Evolutionary conservation across 2,113 vertebrate genomes (phyloP).

Genomic region (Colaptes auratus): DNA sequence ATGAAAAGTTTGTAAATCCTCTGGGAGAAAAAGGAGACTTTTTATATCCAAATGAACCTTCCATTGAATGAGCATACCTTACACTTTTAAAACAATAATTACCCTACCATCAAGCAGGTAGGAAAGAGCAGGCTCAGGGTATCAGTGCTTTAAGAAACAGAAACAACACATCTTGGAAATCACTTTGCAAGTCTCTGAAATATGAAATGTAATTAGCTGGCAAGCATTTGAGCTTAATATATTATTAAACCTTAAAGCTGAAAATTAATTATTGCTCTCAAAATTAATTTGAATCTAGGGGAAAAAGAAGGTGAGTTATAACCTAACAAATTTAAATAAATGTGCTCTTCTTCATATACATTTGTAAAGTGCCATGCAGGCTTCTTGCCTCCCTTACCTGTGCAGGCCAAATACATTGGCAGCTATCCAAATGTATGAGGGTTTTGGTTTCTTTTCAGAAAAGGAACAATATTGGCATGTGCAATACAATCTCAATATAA

Average conservation of each 20-base stretch:
- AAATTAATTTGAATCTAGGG: conserved; percentile 23
- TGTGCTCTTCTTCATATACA: neutral
- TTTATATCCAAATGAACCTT: neutral
- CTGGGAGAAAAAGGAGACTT: neutral
- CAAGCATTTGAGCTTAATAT: conserved; percentile 20
- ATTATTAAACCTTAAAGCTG: conserved; percentile 40
- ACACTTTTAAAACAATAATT: conserved; percentile 32
- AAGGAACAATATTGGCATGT: neutral
- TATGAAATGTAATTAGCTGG: conserved; percentile 21
- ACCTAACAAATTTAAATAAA: conserved; percentile 2
- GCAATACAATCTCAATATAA: neutral
- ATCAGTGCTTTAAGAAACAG: neutral
- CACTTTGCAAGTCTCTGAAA: conserved; percentile 16
- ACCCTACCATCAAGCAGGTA: neutral
- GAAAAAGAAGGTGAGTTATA: neutral
- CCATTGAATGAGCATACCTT: neutral
- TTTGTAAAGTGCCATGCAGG: neutral
- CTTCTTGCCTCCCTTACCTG: neutral
- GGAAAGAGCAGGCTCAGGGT: neutral
- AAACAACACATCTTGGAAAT: neutral
- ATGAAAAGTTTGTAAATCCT: conserved; percentile 11
- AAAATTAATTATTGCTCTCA: conserved; percentile 56
- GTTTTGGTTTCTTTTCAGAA: neutral
- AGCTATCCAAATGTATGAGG: neutral
- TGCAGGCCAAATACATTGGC: neutral